Evolutionary conservation across 2,888 invertebrate species (phyloP), one percentile per base, ranked within the genome.

Genomic region (Volucella inflata): DNA sequence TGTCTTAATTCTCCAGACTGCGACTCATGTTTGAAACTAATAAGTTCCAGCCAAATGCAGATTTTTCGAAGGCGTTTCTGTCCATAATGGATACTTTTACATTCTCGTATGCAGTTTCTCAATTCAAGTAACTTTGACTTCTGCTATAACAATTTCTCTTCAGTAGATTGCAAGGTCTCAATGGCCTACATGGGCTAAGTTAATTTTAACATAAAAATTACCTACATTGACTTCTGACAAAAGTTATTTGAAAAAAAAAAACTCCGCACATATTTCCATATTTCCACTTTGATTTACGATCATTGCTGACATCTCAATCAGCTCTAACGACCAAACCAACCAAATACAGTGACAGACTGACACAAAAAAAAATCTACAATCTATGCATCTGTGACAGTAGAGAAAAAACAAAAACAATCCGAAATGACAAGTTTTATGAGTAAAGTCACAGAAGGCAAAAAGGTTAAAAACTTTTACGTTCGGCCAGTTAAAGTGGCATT

Each of bases 401-500:
- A 12, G 1, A 12, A 10, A 21, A 17, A 16, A 51, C 12, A 51
- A 30, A 21, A 30, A 21, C 8, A 53, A 36, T 12, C 36, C 14
- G 6, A 36, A 55, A n/a, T 36, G 36, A n/a, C 36, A 14, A 44
- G 2, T 44, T 60, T 60, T 60, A 60, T 44, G 44, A 21, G 16
- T 8, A 11, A 21, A 21, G 42, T 21, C n/a, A 55, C 30, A 30
- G 30, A 55, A 36, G 55, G 36, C n/a, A 12, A 55, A 55, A 44
- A 21, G 62, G 30, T 11, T 30, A 62, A 30, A 30, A 30, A 30
- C 30, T 46, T 48, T n/a, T 46, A 46, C 14, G 64, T 48, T 38
- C 16, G 12, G 16, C 64, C 21, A 50, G 38, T 48, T 30, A 30
- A 30, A 30, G 30, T 30, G 30, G 30, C 30, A 30, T 30, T 30